These are phyloP conservation scores for Phylloscopus collybita DNA, from an alignment of 2,797 vertebrate species.

Conservation along the genomic window DNA sequence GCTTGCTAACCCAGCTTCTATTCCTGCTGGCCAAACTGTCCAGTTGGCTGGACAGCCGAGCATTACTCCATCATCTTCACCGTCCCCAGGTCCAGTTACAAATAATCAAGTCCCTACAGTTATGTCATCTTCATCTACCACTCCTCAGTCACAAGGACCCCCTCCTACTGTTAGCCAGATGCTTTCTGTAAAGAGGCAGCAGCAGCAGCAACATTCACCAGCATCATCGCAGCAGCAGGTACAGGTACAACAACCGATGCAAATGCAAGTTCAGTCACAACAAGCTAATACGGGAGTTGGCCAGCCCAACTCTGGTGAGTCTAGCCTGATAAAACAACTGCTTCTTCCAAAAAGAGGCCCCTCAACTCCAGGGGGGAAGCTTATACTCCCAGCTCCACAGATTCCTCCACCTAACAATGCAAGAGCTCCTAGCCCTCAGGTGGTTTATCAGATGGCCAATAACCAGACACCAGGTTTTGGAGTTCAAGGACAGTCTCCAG, in stretches of 20 bases:
- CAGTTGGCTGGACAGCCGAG: constrained; percentile 89
- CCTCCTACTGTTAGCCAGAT: constrained; percentile 92
- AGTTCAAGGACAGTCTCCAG: constrained; percentile 85
- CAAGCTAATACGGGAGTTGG: constrained; percentile 78
- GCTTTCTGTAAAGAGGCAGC: constrained; percentile 92
- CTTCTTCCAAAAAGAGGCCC: constrained; percentile 98
- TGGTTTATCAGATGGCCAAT: constrained; percentile 94
- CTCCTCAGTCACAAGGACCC: constrained; percentile 85
- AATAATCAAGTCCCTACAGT: constrained; percentile 80
- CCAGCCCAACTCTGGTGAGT: constrained; percentile 93
- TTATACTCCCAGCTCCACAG: constrained; percentile 97
- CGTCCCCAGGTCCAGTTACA: constrained; percentile 81
- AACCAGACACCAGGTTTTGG: constrained; percentile 83
- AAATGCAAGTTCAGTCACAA: constrained; percentile 80
- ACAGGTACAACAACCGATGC: constrained; percentile 80
- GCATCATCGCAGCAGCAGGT: constrained; percentile 78
- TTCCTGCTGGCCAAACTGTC: constrained; percentile 88
- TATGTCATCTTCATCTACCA: constrained; percentile 81
- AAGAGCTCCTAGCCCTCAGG: constrained; percentile 89
- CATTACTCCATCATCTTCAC: constrained; percentile 83
- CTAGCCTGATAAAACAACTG: constrained; percentile 98
- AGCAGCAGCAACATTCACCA: constrained; percentile 88
- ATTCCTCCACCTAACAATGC: constrained; percentile 91
- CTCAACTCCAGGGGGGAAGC: constrained; percentile 95
- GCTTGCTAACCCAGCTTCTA: constrained; percentile 89